Evolutionary conservation across 2,113 vertebrate genomes (phyloP), one percentile per base, ranked within the genome.

Genomic region (Butorides virescens): DNA sequence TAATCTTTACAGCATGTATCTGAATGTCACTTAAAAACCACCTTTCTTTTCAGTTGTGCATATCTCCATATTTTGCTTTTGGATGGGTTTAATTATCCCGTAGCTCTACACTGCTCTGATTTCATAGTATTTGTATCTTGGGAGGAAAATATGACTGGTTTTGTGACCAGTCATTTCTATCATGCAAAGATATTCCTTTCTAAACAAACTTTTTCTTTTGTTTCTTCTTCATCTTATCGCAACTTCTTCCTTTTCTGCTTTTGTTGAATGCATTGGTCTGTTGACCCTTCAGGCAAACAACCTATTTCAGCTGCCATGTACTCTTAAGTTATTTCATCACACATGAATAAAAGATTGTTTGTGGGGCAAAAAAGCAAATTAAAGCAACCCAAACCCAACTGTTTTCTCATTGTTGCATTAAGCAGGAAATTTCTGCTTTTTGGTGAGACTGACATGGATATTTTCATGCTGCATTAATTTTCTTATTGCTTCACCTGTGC

Each of bases 321-420:
- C 42, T 44, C 42, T 44, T 44, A 44, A 44, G 42, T 44, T 44
- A 44, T 44, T 44, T 44, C 42, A 44, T 44, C 42, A 44, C 42
- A 44, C 7, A 15, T 44, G 42, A 44, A 18, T 67, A 55, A 62
- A 46, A 44, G 49, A 32, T 30, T 42, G 5, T 4, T 65, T 74
- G 16, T 0, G 0, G 12, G 15, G 5, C 0, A 3, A 14, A 26
- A 39, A 83, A 22, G 4, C 6, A 46, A 55, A n/a, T 17, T 0
- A n/a, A 39, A 62, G 47, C 16, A 2, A 0, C 2, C 8, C 16
- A 63, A 63, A 29, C 1, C 6, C 19, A 52, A 36, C 7, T 23
- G 7, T 50, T 39, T 75, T 36, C 22, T 70, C 16, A 30, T 52
- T 53, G 26, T 8, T 42, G 21, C 52, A 44, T 58, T 50, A 55